Evolutionary conservation across 2,797 vertebrate genomes (phyloP).

Genomic region (Oceanodroma leucorhoa): DNA sequence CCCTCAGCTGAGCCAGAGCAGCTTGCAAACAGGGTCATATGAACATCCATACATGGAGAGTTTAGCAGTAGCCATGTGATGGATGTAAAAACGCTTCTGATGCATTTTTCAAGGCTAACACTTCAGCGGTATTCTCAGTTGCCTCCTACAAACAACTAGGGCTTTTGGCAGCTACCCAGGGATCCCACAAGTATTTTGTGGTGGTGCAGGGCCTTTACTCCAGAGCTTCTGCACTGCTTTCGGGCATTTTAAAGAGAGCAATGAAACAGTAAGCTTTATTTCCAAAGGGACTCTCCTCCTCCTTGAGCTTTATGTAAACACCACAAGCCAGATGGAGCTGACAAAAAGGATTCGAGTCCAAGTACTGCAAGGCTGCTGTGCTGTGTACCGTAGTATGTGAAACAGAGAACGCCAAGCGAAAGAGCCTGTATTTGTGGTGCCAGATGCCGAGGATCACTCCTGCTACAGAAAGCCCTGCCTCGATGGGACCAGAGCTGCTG

Average conservation of each 20-base stretch:
- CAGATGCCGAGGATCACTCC: neutral
- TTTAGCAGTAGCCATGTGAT: neutral
- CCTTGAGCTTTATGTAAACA: constrained; percentile 5
- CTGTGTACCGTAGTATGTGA: fast-evolving
- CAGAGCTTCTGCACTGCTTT: neutral
- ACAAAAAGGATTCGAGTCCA: neutral
- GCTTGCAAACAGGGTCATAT: neutral
- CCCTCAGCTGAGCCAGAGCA: neutral
- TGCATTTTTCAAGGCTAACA: constrained; percentile 39
- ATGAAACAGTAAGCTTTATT: neutral
- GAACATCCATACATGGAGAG: neutral
- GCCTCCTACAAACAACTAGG: neutral
- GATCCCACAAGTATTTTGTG: constrained; percentile 40
- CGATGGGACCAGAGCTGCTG: neutral
- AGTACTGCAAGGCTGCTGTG: neutral
- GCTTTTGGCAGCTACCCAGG: neutral
- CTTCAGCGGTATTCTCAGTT: neutral
- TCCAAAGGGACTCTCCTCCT: constrained; percentile 1
- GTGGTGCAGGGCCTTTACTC: neutral
- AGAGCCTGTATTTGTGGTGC: neutral
- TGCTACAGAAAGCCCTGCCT: neutral
- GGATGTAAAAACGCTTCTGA: constrained; percentile 8
- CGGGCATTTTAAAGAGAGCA: neutral
- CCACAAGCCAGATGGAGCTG: neutral
- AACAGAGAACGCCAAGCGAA: neutral